Evolutionary conservation across 2,888 invertebrate species (phyloP).

Genomic region (Rotaria sp.): DNA sequence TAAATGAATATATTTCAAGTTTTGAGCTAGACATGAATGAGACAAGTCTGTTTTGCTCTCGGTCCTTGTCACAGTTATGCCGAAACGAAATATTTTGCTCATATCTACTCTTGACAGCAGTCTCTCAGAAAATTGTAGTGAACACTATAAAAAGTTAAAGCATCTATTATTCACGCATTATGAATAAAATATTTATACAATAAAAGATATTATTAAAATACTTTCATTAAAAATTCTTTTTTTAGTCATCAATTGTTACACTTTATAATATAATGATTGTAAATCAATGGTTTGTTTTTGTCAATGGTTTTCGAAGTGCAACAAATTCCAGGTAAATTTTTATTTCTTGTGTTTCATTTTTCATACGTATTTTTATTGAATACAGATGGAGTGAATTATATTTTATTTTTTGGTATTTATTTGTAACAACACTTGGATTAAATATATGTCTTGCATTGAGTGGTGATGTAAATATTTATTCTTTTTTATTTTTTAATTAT

Average conservation of each 20-base stretch:
- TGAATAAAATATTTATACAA: no score
- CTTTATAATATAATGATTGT: slow-evolving; percentile 55
- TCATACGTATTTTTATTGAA: not conserved
- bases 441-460: not conserved
- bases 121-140: no score
- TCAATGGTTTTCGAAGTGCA: slow-evolving; percentile 47
- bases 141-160: no score
- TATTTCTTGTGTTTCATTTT: no score
- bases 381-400: not conserved
- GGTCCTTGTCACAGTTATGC: no score
- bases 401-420: slow-evolving; percentile 2
- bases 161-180: no score
- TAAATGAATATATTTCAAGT: no score
- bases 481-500: not conserved
- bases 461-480: not conserved
- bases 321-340: slow-evolving; percentile 39
- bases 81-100: no score
- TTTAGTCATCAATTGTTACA: slow-evolving; percentile 51
- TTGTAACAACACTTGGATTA: not conserved
- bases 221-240: not conserved
- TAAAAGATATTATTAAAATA: no score
- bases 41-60: no score
- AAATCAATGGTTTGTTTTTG: slow-evolving; percentile 54
- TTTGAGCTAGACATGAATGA: no score
- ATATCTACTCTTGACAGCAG: no score